Percentiles rank a stretch among this genome's conserved stretches.
Evolutionary conservation across 2,888 invertebrate species (phyloP).

Genomic region (Drosophila melanosoma): DNA sequence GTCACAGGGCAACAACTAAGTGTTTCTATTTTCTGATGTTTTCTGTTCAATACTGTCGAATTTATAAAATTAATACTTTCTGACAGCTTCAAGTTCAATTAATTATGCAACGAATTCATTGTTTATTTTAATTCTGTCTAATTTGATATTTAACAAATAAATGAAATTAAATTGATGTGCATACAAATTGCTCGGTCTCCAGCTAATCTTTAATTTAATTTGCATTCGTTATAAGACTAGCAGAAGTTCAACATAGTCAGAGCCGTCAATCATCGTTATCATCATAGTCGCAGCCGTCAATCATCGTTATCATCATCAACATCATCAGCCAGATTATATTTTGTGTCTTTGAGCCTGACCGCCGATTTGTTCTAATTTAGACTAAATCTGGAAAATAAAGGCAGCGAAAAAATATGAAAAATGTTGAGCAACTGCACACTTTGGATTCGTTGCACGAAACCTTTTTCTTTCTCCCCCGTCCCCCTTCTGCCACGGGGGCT

Average conservation of each 20-base stretch:
- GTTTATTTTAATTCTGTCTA: constrained; percentile 41
- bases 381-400: constrained; percentile 10
- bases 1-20: neutral
- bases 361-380: constrained; percentile 70
- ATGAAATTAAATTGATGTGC: constrained; percentile 73
- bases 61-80: constrained; percentile 34
- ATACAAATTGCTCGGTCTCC: constrained; percentile 57
- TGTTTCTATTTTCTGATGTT: constrained; percentile 20
- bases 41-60: constrained; percentile 25
- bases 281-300: constrained; percentile 24
- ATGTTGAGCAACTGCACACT: constrained; percentile 28
- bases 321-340: constrained; percentile 36
- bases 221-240: constrained; percentile 64
- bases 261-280: constrained; percentile 49
- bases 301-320: constrained; percentile 47
- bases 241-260: neutral
- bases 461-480: constrained; percentile 9
- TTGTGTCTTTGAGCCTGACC: constrained; percentile 51
- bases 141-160: constrained; percentile 54
- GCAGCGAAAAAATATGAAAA: constrained; percentile 2
- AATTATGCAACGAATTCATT: constrained; percentile 51
- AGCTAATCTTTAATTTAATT: constrained; percentile 64
- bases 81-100: constrained; percentile 37
- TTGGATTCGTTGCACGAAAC: constrained; percentile 35
- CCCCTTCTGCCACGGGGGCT: constrained; percentile 43